Base-by-base conservation (phyloP, 2,797 vertebrate genomes). In the Cyclura pinguis region DNA sequence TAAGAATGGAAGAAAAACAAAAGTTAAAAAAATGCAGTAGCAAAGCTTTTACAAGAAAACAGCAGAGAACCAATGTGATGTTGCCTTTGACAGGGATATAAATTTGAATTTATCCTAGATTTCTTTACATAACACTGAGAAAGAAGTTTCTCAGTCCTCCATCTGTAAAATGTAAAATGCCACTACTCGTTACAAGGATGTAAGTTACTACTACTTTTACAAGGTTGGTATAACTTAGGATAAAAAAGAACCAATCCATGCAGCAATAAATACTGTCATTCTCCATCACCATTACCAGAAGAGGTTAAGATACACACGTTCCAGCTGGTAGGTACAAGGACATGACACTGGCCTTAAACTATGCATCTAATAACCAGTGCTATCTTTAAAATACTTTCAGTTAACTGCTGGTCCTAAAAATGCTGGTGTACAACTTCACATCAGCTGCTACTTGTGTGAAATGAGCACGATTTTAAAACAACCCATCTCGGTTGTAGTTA, bases 121-220 rank as follows among this genome's bases (percentile, higher is more conserved):
- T 13, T 22, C 20, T n/a, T 62, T 38, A 55, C n/a, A 83, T 64
- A 83, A n/a, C 57, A 38, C 5, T 84, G 57, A 64, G 35, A 64
- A 64, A 64, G 22, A n/a, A 22, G 64, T 18, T 86, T 47, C 20
- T 50, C 74, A 88, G 74, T 62, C 90, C 2, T 69, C 2, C 2
- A 4, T 88, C 32, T 52, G 83, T 84, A 93, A 94, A 87, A 93
- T 81, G 67, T 27, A 32, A 72, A 72, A 29, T 12, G 29, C n/a
- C 27, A 72, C 24, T 32, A 72, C 13, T 10, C 9, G 13, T 55
- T 55, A 55, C 10, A 55, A 89, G 86, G 92, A 84, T 14, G 0
- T 10, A 55, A 86, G 5, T 6, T 5, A 7, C 0, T 0, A 0
- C 0, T 14, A 14, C 27, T 29, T 5, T 55, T 32, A 52, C 10